phyloP scores from a whole-genome alignment of 2,113 vertebrate genomes.

The Vidua chalybeata region DNA sequence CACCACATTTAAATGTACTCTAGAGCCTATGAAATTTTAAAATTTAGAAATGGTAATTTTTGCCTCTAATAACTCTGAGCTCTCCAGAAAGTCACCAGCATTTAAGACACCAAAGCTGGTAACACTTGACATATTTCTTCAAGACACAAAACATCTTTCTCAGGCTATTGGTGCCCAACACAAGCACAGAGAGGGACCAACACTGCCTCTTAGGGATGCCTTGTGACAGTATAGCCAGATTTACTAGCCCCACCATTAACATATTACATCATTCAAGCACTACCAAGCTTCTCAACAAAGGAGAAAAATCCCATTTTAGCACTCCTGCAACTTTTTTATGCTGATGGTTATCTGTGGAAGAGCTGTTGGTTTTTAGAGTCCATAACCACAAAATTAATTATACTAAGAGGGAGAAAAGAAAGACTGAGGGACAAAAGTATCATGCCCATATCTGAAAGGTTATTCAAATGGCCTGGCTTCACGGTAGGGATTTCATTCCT shows the following conservation, averaged over 20 bases:
- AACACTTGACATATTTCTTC: neutral
- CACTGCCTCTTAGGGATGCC: rapidly evolving
- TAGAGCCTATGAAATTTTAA: neutral
- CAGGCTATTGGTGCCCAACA: neutral
- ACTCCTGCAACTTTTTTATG: neutral
- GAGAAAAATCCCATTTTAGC: neutral
- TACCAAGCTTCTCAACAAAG: neutral
- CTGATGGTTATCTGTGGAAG: neutral
- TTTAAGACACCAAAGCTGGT: neutral
- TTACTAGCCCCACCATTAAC: neutral
- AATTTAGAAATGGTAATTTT: neutral
- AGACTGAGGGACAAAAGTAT: neutral
- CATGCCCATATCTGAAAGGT: neutral
- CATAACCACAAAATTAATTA: neutral
- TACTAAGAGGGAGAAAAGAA: neutral
- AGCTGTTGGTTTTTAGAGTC: neutral
- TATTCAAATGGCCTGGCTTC: neutral
- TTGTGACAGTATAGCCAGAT: rapidly evolving
- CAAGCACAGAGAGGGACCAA: rapidly evolving
- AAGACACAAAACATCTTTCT: neutral
- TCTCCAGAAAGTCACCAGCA: neutral
- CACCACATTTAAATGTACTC: neutral
- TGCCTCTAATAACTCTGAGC: neutral
- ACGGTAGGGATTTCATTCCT: neutral
- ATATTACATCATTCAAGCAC: neutral